Evolutionary conservation across 2,113 vertebrate species (phyloP).

Genomic region (Columba livia): DNA sequence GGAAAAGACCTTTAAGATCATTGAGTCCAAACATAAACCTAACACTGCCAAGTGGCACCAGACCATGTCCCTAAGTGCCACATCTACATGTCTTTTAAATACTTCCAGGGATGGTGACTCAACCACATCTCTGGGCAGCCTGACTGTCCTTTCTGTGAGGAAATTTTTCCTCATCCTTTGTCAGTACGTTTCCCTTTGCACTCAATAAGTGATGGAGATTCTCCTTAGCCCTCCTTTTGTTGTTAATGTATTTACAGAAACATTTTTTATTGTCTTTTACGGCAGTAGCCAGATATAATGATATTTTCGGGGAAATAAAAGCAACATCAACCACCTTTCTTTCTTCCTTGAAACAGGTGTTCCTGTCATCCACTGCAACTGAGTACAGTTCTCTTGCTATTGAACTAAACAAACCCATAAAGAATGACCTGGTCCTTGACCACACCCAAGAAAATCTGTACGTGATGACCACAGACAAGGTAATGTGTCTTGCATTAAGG

Average conservation of each 20-base stretch:
- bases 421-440: constrained; percentile 88
- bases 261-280: neutral
- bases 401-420: constrained; percentile 80
- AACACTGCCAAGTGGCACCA: too few relatives aligned
- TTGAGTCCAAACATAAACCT: too few relatives aligned
- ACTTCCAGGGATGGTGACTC: too few relatives aligned
- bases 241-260: neutral
- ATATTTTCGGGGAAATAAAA: neutral
- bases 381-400: constrained; percentile 78
- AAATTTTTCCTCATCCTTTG: neutral
- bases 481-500: neutral
- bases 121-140: too few relatives aligned
- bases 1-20: too few relatives aligned
- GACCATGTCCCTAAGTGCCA: too few relatives aligned
- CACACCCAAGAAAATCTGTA: constrained; percentile 79
- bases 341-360: constrained; percentile 77
- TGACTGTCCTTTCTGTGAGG: too few relatives aligned
- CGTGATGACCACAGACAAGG: constrained; percentile 90
- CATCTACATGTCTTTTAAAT: too few relatives aligned
- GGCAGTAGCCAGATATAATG: neutral
- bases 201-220: neutral
- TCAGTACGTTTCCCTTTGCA: neutral
- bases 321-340: neutral
- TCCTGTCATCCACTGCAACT: constrained; percentile 68
- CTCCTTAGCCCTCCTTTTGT: neutral